Conservation (phyloP, 92 coral and sea anemone genomes). For the Parazoanthus darwini region DNA sequence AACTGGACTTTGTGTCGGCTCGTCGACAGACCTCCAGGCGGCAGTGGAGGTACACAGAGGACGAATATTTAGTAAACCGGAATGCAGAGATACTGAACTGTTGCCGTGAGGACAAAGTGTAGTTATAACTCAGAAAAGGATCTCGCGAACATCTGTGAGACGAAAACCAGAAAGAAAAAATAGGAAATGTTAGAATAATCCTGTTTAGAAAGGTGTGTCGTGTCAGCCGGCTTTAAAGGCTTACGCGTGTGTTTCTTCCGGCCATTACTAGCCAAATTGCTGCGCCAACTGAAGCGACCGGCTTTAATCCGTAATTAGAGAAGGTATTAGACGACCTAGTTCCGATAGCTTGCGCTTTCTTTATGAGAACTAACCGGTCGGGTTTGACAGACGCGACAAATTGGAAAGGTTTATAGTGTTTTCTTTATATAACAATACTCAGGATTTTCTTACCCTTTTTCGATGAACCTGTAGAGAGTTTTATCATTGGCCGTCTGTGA, state of each 20-base stretch:
- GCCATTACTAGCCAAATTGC: too few relatives aligned
- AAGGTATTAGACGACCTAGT: too few relatives aligned
- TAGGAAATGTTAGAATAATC: background rate
- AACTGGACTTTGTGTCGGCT: constrained; percentile 58
- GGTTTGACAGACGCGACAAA: too few relatives aligned
- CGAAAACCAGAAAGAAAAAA: background rate
- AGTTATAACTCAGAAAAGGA: constrained; percentile 54
- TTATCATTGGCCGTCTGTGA: background rate
- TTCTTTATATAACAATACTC: background rate
- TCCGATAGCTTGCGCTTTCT: too few relatives aligned
- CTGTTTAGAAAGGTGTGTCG: too few relatives aligned
- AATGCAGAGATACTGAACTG: constrained; percentile 72
- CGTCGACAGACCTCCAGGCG: constrained; percentile 62
- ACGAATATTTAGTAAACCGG: constrained; percentile 48
- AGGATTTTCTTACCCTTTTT: constrained; percentile 16
- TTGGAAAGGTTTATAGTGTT: too few relatives aligned
- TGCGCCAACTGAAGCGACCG: too few relatives aligned
- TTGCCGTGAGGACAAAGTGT: constrained; percentile 61
- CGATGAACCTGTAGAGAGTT: constrained; percentile 16
- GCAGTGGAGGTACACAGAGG: constrained; percentile 65
- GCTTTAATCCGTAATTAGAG: too few relatives aligned
- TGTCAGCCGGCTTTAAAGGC: too few relatives aligned
- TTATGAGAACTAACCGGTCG: too few relatives aligned
- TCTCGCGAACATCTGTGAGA: constrained; percentile 72
- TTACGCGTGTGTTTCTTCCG: too few relatives aligned